Evolutionary conservation across 1,140 invertebrate genomes (phyloP).

Genomic region (Zaprionus ghesquierei): DNA sequence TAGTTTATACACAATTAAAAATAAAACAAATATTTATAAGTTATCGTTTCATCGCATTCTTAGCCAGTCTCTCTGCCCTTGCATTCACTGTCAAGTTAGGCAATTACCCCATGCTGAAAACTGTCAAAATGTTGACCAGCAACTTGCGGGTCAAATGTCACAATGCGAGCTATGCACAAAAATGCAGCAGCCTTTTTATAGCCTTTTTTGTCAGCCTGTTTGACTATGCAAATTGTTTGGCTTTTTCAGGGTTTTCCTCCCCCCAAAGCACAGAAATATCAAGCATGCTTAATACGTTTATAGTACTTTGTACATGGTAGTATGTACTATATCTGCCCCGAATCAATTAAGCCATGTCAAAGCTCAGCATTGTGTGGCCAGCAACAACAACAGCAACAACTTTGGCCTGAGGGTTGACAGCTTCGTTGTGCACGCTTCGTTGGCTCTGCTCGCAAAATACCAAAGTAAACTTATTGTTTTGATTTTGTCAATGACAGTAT

Average conservation of each 20-base stretch:
- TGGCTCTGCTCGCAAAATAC: constrained; percentile 68
- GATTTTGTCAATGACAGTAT: constrained; percentile 76
- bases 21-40: no score
- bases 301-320: no score
- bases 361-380: constrained; percentile 27
- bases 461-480: constrained; percentile 77
- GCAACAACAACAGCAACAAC: background rate
- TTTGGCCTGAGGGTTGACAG: background rate
- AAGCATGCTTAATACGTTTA: background rate
- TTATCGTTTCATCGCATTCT: no score
- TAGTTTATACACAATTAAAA: no score
- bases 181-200: constrained; percentile 54
- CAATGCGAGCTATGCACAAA: constrained; percentile 31
- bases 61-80: constrained; percentile 2
- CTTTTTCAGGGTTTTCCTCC: constrained; percentile 12
- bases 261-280: background rate
- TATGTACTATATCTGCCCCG: constrained; percentile 17
- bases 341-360: constrained; percentile 55
- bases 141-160: constrained; percentile 53
- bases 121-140: constrained; percentile 43
- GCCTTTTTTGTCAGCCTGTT: constrained; percentile 15
- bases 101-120: background rate
- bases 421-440: constrained; percentile 47
- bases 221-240: constrained; percentile 64
- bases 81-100: background rate